Base-by-base conservation (phyloP, 1,140 invertebrate species). In the Euglossa dilemma region DNA sequence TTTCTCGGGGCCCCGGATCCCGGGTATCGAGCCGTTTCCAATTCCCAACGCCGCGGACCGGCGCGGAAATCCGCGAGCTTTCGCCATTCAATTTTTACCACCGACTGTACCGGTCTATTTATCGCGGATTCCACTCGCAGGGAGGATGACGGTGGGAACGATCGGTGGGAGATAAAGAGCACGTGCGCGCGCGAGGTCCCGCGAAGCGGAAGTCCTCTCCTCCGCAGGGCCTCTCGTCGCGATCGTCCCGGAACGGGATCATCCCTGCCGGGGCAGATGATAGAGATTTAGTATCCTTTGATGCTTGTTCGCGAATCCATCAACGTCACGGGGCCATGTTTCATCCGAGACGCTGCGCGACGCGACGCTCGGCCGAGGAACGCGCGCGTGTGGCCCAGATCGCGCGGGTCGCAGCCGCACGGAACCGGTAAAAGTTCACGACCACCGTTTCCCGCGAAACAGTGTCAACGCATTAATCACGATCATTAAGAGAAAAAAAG, bases 401-500 rank as follows among this genome's bases (percentile, higher is more conserved):
- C 67, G 57, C 9, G 47, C 77, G 28, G 6, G 9, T 20, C 54
- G 61, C 28, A 66, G 23, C 36, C n/a, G 47, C 57, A 25, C 43
- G 57, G 69, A 61, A 28, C 25, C 54, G 45, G 25, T 36, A 54
- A 72, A 66, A 43, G 36, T 54, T 43, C 36, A 47, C 64, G 47
- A 36, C 14, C 28, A 36, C 1, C 8, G 16, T 14, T n/a, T 14
- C 20, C 25, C 23, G 56, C 20, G 45, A 18, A 52, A 52, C 47
- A 73, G 69, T 64, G 78, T 80, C 78, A 54, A 45, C 69, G 79
- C 59, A 74, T 80, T 74, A 74, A 80, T 80, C 59, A 54, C 47
- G 59, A 74, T 80, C 59, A 47, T 80, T 80, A 59, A 64, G 74
- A 80, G 52, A 75, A 74, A 74, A n/a, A n/a, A n/a, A n/a, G n/a